A percentile compares a stretch with the other conserved stretches of the same genome.
These are phyloP conservation scores for Cinara cedri DNA, from an alignment of 2,888 invertebrate genomes.

Conservation along the genomic window DNA sequence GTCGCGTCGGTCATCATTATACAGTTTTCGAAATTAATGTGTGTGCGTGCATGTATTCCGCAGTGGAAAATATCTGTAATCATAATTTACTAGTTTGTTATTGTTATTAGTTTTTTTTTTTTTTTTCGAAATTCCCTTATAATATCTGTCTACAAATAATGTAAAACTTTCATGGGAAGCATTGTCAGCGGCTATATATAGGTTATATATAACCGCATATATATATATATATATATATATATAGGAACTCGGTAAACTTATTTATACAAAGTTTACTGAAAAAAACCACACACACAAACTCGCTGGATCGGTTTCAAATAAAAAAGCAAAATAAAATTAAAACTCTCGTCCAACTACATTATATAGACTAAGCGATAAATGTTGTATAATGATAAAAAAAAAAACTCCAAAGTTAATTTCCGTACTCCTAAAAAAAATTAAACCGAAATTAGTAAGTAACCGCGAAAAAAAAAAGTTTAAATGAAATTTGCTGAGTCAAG, in stretches of 20 bases:
- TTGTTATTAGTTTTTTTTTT: too few relatives aligned
- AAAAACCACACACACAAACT: neutral
- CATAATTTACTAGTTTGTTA: too few relatives aligned
- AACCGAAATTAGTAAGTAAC: neutral
- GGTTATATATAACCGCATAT: too few relatives aligned
- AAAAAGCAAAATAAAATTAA: neutral
- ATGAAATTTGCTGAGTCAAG: neutral
- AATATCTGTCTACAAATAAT: neutral
- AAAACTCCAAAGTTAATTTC: constrained; percentile 11
- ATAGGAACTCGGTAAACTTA: neutral
- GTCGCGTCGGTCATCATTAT: neutral
- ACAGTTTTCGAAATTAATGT: too few relatives aligned
- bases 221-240: too few relatives aligned
- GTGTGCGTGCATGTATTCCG: too few relatives aligned
- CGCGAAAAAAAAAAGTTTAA: neutral
- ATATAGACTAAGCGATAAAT: neutral
- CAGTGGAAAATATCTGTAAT: too few relatives aligned
- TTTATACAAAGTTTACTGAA: constrained; percentile 2
- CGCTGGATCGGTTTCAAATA: neutral
- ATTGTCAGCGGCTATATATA: neutral
- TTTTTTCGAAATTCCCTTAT: too few relatives aligned
- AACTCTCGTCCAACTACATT: neutral
- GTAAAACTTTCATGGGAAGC: neutral
- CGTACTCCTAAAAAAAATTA: neutral
- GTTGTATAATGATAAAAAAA: neutral